phyloP scores from a whole-genome alignment of 2,113 vertebrate genomes.

The Hydrolagus affinis region DNA sequence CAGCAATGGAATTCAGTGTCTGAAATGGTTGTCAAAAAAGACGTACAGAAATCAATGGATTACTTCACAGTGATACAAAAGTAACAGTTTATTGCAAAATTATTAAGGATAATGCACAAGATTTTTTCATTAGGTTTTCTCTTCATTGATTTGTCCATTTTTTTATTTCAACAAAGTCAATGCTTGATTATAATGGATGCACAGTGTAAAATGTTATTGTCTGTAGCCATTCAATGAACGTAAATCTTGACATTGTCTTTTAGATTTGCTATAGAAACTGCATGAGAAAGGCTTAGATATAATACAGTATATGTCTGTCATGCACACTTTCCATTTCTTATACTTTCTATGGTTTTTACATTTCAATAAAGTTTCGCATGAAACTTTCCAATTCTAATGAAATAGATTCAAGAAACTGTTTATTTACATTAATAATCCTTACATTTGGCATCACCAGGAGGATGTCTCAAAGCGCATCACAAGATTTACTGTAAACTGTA shows the following conservation, averaged over 20 bases:
- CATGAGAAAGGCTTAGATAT: background rate
- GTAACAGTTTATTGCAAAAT: background rate
- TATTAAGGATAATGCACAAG: too few relatives aligned
- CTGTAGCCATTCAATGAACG: background rate
- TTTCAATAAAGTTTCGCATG: background rate
- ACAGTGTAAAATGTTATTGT: background rate
- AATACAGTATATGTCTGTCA: background rate
- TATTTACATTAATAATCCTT: too few relatives aligned
- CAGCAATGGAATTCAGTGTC: too few relatives aligned
- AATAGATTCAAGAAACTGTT: background rate
- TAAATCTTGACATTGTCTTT: background rate
- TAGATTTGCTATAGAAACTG: background rate
- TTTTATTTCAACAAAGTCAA: background rate
- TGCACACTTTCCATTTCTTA: background rate
- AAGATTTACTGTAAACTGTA: too few relatives aligned
- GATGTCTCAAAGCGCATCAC: too few relatives aligned
- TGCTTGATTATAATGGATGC: background rate
- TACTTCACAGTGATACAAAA: background rate
- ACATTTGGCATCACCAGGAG: too few relatives aligned
- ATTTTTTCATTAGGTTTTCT: too few relatives aligned
- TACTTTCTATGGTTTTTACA: background rate
- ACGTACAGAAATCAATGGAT: background rate
- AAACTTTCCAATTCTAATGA: slow-evolving; percentile 13
- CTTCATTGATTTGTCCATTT: too few relatives aligned
- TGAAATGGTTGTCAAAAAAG: background rate